Evolutionary conservation across 2,797 vertebrate genomes (phyloP).

Genomic region (Channallabes apus): DNA sequence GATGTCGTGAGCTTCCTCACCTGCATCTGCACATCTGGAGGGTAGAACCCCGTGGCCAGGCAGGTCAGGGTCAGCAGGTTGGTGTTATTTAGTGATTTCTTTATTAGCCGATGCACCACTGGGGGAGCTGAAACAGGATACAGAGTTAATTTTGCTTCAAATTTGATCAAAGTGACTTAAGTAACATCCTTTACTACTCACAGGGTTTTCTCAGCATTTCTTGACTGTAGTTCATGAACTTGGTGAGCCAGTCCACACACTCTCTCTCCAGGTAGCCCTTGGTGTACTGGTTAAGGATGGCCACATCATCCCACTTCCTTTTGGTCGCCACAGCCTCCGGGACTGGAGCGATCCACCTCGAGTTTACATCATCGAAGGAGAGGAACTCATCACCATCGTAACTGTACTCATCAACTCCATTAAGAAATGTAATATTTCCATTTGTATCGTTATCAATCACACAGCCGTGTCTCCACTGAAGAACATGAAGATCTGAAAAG

Average conservation of each 20-base stretch:
- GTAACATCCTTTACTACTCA: too few relatives aligned
- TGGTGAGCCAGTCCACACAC: not conserved
- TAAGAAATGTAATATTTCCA: accelerated
- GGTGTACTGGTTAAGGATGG: too few relatives aligned
- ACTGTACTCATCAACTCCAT: constrained; percentile 61
- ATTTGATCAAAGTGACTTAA: too few relatives aligned
- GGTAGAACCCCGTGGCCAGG: constrained; percentile 62
- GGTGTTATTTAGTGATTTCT: too few relatives aligned
- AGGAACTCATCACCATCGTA: constrained; percentile 69
- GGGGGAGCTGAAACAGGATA: too few relatives aligned
- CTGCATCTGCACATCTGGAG: constrained; percentile 44
- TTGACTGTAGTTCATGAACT: too few relatives aligned
- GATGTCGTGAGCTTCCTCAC: constrained; percentile 22
- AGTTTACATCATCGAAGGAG: constrained; percentile 43
- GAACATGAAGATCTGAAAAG: constrained; percentile 62
- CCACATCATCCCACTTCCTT: constrained; percentile 47
- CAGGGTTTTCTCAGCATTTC: too few relatives aligned
- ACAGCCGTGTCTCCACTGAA: constrained; percentile 73
- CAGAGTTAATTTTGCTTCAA: too few relatives aligned
- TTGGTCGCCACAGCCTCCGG: constrained; percentile 32
- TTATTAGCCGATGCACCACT: too few relatives aligned
- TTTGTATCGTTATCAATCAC: accelerated
- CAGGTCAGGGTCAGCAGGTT: too few relatives aligned
- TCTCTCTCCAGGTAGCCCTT: not conserved
- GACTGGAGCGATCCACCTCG: constrained; percentile 60